Base-by-base conservation (phyloP, 2,888 invertebrate genomes). In the Escarpia spicata region DNA sequence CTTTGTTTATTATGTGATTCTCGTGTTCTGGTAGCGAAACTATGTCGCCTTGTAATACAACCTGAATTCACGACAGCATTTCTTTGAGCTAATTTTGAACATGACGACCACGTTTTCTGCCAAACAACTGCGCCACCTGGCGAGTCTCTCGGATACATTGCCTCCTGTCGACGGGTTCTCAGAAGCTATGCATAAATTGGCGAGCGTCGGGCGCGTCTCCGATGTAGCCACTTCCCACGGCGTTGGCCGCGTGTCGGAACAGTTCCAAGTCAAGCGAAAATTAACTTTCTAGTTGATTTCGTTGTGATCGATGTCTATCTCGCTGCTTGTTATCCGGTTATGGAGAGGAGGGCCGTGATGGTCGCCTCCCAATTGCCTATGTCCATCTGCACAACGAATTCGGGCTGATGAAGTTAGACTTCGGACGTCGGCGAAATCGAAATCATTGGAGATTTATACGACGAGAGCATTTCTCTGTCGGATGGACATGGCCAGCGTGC, bases 231-330 rank as follows among this genome's bases (percentile, higher is more conserved):
- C 75, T 75, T 4, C 19, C 75, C 26, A 4, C 26, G 75, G 26
- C 75, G 26, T 6, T 75, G 75, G 19, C 75, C n/a, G 75, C 75
- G 75, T 75, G 75, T 75, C 75, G 26, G 75, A 75, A 75, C 75
- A 26, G 75, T 75, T 75, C 75, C 75, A 75, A 75, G 75, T 75
- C 75, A 75, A 75, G 75, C 75, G 75, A 75, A 75, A 75, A 75
- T 75, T 75, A 75, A 75, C 75, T 75, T 75, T 75, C 75, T 75
- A 75, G 75, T 75, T 75, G 75, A 75, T 75, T 75, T 75, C 75
- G 26, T 75, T 75, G 75, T 75, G 75, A 26, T 75, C 75, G 75
- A 75, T 75, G 75, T 75, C 75, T 3, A 75, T 26, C 75, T 75
- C 75, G 75, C n/a, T 19, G 75, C 75, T 75, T 75, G n/a, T 75